Evolutionary conservation across 2,888 invertebrate species (phyloP), one percentile per base, ranked within the genome.

Genomic region (Parnassius orleans): DNA sequence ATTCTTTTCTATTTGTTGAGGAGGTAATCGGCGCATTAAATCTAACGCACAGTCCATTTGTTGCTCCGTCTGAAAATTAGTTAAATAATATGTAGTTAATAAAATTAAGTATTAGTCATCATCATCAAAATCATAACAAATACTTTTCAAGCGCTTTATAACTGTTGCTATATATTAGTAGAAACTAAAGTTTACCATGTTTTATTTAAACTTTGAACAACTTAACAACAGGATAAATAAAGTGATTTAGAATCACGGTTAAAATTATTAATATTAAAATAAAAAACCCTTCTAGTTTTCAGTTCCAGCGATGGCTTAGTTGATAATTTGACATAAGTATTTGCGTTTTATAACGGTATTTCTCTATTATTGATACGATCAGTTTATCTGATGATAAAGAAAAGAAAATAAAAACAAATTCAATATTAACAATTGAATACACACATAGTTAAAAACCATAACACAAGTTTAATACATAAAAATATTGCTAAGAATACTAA

Each of bases 21-120:
- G 99, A 73, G 99, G 99, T 84, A 99, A 91, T 77, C 99, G 95
- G 81, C 99, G 94, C 99, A 99, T 99, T 83, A 99, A 93, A 93
- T 99, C 99, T 76, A 99, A 92, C 57, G 99, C 99, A 93, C 98
- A 98, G 92, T 99, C 99, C 94, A 99, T 96, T 92, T 99, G 98
- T 89, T 97, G 96, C 83, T 98, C 98, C 83, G 96, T 96, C 98
- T 98, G 84, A 65, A 87, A 89, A 69, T 67, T 65, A 60, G 65
- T 66, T 63, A 74, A 68, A 70, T 14, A 66, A 69, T 63, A 67
- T 64, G 72, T 67, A 73, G 7, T 74, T 73, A 72, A 79, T 77
- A 77, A 76, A 74, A 63, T 57, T 65, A 69, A 71, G 81, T 76
- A 89, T 91, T 90, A 91, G 90, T 91, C 90, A 90, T 88, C 88